Percentiles rank a stretch among this genome's conserved stretches.
phyloP scores from a whole-genome alignment of 2,797 vertebrate genomes.

The Alectoris magna region DNA sequence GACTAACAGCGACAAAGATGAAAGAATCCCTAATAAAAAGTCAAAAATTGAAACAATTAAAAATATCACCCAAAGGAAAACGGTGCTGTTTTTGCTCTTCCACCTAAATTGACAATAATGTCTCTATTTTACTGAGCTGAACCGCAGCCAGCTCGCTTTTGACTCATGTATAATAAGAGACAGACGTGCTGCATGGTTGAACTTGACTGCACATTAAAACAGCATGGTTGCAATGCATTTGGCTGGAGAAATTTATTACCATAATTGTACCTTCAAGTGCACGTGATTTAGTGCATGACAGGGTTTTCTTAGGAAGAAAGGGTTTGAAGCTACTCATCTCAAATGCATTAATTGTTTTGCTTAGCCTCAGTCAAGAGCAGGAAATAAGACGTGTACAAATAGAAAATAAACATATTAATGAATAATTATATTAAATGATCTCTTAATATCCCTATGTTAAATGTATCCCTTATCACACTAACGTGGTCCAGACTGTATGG shows the following conservation, averaged over 20 bases:
- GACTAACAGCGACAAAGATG: background rate
- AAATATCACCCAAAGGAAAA: background rate
- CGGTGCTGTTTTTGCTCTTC: background rate
- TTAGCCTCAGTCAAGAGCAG: background rate
- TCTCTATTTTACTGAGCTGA: background rate
- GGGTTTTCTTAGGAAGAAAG: background rate
- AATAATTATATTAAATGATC: background rate
- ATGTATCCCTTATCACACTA: background rate
- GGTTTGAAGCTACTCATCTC: background rate
- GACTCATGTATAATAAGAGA: background rate
- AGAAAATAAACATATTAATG: background rate
- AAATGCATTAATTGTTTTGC: background rate
- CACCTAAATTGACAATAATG: background rate
- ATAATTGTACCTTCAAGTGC: background rate
- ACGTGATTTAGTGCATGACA: background rate
- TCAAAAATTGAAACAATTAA: background rate
- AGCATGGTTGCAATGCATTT: accelerated
- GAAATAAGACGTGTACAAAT: background rate
- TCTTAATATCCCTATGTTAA: background rate
- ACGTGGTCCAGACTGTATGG: background rate
- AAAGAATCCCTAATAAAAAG: slow-evolving; percentile 35
- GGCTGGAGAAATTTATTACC: background rate
- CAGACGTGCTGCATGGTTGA: background rate
- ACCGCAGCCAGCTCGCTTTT: background rate
- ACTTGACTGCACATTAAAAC: background rate